Base-by-base conservation (phyloP, 2,113 vertebrate genomes). In the Phocoena sinus region DNA sequence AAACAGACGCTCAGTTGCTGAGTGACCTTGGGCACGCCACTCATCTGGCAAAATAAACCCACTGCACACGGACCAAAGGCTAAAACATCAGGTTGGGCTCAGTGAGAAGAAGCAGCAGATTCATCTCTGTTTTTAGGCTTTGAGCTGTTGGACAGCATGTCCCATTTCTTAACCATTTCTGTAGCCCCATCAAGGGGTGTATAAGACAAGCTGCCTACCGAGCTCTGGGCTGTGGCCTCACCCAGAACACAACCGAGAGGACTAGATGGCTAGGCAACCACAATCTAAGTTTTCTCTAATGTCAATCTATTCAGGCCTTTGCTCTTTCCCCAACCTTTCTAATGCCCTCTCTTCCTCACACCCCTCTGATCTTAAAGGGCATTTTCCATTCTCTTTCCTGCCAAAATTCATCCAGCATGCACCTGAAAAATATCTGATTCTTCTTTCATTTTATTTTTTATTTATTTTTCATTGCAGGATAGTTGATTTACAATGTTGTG, bases 41-140 rank as follows among this genome's bases (percentile, higher is more conserved):
- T 96, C 70, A 70, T 92, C 88, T 94, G 82, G 76, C 80, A 94
- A 93, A 94, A 77, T 47, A 90, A 96, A 89, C 47, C 50, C 67
- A 36, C 3, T 33, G 80, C 17, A 65, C 23, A 1, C n/a, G 81
- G 56, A 26, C 74, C 58, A 80, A 67, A 53, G 31, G 65, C n/a
- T 41, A 65, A 67, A 83, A 47, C 44, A 65, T 44, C 41, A 82
- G 38, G 38, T 8, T 38, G 38, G 26, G 25, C 41, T 63, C 62
- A 81, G 23, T 17, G 62, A 68, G 23, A 84, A 12, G 56, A 38
- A 65, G 53, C n/a, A 50, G n/a, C 76, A 92, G 76, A 90, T 41
- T 44, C 20, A 12, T 36, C 31, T 58, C 73, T 41, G 63, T 33
- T 71, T 20, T 77, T 58, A 33, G 38, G 62, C 71, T 53, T 77